Conservation (phyloP, 2,888 invertebrate species). For the Molorchus minor region DNA sequence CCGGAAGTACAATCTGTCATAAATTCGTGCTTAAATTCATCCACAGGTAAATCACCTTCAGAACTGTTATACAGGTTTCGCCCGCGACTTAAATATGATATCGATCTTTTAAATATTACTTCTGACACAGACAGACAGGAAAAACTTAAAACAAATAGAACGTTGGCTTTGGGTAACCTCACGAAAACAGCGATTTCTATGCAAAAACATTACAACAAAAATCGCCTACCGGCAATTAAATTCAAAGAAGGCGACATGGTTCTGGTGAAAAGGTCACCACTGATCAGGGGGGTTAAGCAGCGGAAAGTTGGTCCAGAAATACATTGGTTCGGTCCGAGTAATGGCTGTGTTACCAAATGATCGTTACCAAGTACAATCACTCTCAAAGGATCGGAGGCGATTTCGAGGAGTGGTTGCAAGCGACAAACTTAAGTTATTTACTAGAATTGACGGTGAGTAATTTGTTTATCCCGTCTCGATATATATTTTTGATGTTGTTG, state of each 20-base stretch:
- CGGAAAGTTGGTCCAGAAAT: constrained; percentile 33
- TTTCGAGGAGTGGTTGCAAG: constrained; percentile 31
- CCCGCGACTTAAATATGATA: constrained; percentile 15
- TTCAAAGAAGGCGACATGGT: constrained; percentile 13
- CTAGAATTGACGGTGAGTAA: neutral
- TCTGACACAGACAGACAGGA: constrained; percentile 6
- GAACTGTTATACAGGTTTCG: constrained; percentile 14
- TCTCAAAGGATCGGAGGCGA: constrained; percentile 31
- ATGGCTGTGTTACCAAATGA: constrained; percentile 26
- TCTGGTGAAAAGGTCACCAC: constrained; percentile 23
- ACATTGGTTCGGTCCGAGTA: constrained; percentile 32
- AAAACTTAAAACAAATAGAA: neutral
- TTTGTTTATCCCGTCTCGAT: neutral
- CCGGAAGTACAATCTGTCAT: constrained; percentile 15
- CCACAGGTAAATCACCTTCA: constrained; percentile 6
- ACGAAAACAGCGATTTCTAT: constrained; percentile 2
- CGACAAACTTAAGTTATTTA: neutral
- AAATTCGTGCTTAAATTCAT: constrained; percentile 11
- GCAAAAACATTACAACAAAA: constrained; percentile 7
- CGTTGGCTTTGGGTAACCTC: neutral
- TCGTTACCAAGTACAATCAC: constrained; percentile 27
- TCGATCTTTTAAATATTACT: neutral
- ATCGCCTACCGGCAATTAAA: neutral
- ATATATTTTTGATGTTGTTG: neutral
- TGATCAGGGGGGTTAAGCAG: constrained; percentile 30